Percentiles rank a stretch among this genome's conserved stretches.
phyloP scores from a whole-genome alignment of 2,888 invertebrate species.

The Phyllotreta striolata region DNA sequence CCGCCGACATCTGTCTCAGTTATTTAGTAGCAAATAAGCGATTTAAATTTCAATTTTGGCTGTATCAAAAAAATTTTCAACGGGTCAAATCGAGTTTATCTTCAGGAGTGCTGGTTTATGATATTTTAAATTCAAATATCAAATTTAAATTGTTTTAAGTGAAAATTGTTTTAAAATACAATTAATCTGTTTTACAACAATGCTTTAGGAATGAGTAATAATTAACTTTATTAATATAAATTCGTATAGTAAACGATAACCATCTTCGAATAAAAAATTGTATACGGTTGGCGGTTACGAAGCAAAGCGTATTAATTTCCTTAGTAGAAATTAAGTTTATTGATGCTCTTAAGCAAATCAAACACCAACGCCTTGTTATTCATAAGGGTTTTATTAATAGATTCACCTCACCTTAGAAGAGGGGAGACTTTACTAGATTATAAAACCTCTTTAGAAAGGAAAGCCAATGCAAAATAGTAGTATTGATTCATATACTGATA shows the following conservation, averaged over 20 bases:
- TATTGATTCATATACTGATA: too few species aligned
- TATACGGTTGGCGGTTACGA: conserved; percentile 26
- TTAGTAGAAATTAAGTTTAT: conserved; percentile 59
- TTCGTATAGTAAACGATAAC: too few species aligned
- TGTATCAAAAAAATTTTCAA: too few species aligned
- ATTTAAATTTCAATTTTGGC: conserved; percentile 6
- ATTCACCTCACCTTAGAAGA: conserved; percentile 49
- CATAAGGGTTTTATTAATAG: conserved; percentile 53
- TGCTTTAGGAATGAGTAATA: too few species aligned
- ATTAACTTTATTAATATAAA: too few species aligned
- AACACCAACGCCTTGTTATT: conserved; percentile 54
- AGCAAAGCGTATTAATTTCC: conserved; percentile 58
- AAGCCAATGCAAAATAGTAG: too few species aligned
- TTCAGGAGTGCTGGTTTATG: conserved; percentile 15
- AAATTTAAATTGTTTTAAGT: too few species aligned
- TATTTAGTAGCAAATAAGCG: conserved; percentile 15
- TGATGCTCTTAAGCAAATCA: conserved; percentile 60
- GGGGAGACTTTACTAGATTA: conserved; percentile 44
- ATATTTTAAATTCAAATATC: too few species aligned
- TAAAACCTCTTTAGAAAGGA: neutral
- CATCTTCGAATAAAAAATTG: too few species aligned
- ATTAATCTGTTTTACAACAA: too few species aligned
- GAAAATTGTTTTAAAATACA: too few species aligned
- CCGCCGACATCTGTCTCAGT: conserved; percentile 16
- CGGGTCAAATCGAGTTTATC: too few species aligned